These are phyloP conservation scores for Graphium colonna DNA, from an alignment of 2,888 invertebrate genomes.

Conservation along the genomic window DNA sequence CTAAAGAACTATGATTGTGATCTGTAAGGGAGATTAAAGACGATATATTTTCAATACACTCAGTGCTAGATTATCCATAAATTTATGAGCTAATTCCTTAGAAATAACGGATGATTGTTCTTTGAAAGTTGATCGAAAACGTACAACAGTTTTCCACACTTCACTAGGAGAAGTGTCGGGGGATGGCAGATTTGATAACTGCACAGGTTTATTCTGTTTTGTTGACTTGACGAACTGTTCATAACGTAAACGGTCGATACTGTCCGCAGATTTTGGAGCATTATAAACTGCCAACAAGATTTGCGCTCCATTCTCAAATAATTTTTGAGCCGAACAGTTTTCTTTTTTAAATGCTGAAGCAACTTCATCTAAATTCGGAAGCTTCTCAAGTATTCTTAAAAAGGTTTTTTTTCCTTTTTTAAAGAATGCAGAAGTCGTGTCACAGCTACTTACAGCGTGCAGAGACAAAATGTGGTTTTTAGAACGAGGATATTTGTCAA, in stretches of 20 bases:
- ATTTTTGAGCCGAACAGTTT: constrained; percentile 38
- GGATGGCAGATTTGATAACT: too few species aligned
- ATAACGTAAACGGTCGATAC: constrained; percentile 29
- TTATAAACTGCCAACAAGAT: constrained; percentile 32
- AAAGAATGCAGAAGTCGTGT: constrained; percentile 27
- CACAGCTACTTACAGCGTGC: constrained; percentile 22
- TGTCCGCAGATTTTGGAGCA: constrained; percentile 37
- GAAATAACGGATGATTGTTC: too few species aligned
- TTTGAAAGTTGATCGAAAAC: too few species aligned
- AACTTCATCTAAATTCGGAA: constrained; percentile 33
- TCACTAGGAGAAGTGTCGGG: too few species aligned
- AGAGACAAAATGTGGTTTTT: constrained; percentile 23
- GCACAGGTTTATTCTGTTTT: constrained; percentile 40
- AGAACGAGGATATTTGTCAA: constrained; percentile 29
- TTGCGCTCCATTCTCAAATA: constrained; percentile 27
- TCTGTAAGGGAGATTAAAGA: too few species aligned
- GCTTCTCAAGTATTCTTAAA: constrained; percentile 35
- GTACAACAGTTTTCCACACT: too few species aligned
- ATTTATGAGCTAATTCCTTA: too few species aligned
- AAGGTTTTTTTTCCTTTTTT: constrained; percentile 30
- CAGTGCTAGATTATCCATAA: too few species aligned
- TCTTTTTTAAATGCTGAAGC: constrained; percentile 35
- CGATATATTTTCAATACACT: too few species aligned
- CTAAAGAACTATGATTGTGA: too few species aligned
- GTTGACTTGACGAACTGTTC: constrained; percentile 31